These are phyloP conservation scores for Phrixothrix hirtus DNA, from an alignment of 2,888 invertebrate genomes.

Conservation along the genomic window DNA sequence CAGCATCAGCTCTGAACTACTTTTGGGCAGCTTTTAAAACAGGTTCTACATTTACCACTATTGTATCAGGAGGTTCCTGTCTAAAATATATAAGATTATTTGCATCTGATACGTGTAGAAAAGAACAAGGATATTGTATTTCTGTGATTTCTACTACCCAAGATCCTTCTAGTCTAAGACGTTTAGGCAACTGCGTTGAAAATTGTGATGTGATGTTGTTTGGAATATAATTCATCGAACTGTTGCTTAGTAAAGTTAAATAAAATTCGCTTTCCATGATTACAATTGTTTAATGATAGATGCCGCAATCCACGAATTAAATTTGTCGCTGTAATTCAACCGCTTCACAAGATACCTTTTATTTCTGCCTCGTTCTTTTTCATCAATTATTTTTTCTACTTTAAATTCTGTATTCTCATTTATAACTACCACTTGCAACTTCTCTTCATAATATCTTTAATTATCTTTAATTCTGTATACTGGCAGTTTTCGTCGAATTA, in stretches of 20 bases:
- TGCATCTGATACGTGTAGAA: not conserved
- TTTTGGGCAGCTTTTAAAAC: not conserved
- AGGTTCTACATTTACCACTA: not conserved
- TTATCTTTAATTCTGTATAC: slow-evolving; percentile 3
- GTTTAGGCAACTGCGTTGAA: slow-evolving; percentile 3
- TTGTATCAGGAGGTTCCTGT: not conserved
- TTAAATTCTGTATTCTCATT: not conserved
- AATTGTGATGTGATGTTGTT: slow-evolving; percentile 6
- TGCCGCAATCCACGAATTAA: not conserved
- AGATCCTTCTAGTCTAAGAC: not conserved
- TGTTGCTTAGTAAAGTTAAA: too few species aligned
- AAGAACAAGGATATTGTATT: slow-evolving; percentile 6
- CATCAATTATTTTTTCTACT: slow-evolving; percentile 1
- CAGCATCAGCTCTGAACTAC: not conserved
- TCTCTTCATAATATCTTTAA: not conserved
- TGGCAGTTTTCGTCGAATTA: not conserved
- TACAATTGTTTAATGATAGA: not conserved
- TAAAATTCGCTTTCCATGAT: slow-evolving; percentile 1
- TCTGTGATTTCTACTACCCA: slow-evolving; percentile 5
- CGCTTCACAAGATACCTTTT: too few species aligned
- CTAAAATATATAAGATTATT: slow-evolving; percentile 8
- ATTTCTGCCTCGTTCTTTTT: not conserved
- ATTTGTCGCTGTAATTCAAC: too few species aligned
- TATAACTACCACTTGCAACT: not conserved
- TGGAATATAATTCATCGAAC: too few species aligned